phyloP scores from a whole-genome alignment of 2,113 vertebrate genomes.

The Empidonax alnorum region DNA sequence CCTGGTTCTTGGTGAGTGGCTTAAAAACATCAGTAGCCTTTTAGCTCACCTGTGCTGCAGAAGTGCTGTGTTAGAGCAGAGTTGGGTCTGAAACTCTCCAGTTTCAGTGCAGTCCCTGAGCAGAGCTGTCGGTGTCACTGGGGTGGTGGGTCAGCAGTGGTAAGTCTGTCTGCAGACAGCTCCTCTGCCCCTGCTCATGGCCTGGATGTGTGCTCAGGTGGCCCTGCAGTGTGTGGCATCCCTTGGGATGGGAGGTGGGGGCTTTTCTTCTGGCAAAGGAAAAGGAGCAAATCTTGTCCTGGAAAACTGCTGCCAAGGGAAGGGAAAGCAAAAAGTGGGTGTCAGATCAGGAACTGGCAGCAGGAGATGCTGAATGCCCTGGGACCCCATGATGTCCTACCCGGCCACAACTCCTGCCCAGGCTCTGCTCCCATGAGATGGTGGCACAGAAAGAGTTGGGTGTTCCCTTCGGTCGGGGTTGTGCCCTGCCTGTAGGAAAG shows the following conservation, averaged over 20 bases:
- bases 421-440: rapidly evolving
- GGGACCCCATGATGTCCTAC: neutral
- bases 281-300: neutral
- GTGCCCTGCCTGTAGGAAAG: neutral
- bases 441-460: neutral
- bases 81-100: neutral
- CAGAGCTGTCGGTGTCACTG: neutral
- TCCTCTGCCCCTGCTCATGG: neutral
- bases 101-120: neutral
- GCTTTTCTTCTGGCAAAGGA: neutral
- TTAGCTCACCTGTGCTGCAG: neutral
- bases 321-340: neutral
- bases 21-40: neutral
- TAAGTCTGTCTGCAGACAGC: neutral
- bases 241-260: rapidly evolving
- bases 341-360: neutral
- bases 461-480: rapidly evolving
- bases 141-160: neutral
- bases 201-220: neutral
- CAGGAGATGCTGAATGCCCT: neutral
- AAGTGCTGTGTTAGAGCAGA: neutral
- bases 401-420: rapidly evolving
- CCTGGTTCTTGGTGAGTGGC: neutral
- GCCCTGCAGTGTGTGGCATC: neutral
- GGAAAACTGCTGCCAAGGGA: neutral